A percentile compares a stretch with the other conserved stretches of the same genome.
Evolutionary conservation across 2,113 vertebrate species (phyloP).

Genomic region (Vireo altiloquus): DNA sequence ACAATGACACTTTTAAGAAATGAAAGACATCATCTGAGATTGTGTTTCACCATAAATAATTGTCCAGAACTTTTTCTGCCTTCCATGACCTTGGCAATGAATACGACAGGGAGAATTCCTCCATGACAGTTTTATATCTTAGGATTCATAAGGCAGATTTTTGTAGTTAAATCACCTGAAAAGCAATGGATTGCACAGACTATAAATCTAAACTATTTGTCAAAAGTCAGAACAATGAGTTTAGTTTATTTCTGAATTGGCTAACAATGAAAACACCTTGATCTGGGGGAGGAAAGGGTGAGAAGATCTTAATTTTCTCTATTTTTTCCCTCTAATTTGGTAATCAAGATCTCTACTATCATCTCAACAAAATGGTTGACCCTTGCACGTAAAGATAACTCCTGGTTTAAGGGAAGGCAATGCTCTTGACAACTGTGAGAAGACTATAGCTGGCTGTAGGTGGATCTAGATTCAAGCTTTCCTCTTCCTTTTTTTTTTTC

Average conservation of each 20-base stretch:
- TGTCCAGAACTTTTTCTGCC: slow-evolving; percentile 18
- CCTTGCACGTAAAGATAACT: neutral
- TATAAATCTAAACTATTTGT: neutral
- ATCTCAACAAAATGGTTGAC: neutral
- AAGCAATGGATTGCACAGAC: neutral
- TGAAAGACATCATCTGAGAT: neutral
- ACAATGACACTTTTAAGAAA: neutral
- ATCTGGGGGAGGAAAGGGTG: neutral
- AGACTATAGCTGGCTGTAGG: neutral
- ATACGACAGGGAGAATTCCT: neutral
- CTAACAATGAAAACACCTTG: neutral
- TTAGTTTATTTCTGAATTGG: neutral
- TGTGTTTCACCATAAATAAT: slow-evolving; percentile 9
- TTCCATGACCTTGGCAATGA: slow-evolving; percentile 16
- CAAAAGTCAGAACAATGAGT: neutral
- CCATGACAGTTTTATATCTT: neutral
- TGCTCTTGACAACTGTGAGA: neutral
- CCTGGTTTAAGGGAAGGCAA: neutral
- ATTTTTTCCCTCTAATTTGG: neutral
- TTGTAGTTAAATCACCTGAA: neutral
- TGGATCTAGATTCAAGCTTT: neutral
- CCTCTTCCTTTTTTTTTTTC: neutral
- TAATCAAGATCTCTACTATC: neutral
- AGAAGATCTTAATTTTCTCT: neutral
- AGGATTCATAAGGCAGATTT: neutral